A percentile compares a stretch with the other conserved stretches of the same genome.
These are phyloP conservation scores for Casuarius casuarius DNA, from an alignment of 2,113 vertebrate genomes.

Conservation along the genomic window DNA sequence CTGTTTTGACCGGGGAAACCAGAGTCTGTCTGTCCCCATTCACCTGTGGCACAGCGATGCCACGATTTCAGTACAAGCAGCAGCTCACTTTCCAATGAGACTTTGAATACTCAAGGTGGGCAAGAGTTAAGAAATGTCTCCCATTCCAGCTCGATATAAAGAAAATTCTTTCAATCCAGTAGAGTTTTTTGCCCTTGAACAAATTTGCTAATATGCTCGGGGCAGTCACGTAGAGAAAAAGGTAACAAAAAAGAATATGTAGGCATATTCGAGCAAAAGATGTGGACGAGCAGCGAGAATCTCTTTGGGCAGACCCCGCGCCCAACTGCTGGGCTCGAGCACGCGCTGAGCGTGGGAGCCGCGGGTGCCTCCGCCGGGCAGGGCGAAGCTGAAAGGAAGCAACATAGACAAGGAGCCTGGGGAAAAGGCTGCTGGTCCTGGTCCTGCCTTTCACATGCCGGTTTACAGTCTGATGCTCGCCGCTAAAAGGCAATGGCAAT, in stretches of 20 bases:
- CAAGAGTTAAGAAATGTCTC: neutral
- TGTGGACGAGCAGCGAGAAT: neutral
- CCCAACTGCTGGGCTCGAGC: neutral
- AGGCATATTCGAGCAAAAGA: neutral
- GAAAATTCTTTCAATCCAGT: neutral
- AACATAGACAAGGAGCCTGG: neutral
- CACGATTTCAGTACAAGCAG: neutral
- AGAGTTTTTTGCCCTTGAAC: neutral
- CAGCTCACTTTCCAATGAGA: neutral
- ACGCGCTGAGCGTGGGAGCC: accelerated
- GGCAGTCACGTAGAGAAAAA: neutral
- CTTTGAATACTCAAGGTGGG: neutral
- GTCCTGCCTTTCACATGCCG: neutral
- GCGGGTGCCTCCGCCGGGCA: accelerated
- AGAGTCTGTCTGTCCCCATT: neutral
- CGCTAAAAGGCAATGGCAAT: neutral
- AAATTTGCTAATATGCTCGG: neutral
- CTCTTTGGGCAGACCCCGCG: accelerated
- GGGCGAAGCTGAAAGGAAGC: neutral
- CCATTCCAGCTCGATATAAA: neutral
- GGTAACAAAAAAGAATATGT: neutral
- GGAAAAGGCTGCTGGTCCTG: neutral
- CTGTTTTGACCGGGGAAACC: neutral
- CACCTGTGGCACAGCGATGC: neutral
- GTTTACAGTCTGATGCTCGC: neutral